Percentiles rank a stretch among this genome's conserved stretches.
phyloP scores from a whole-genome alignment of 2,888 invertebrate species.

The Dynastes hyllus region DNA sequence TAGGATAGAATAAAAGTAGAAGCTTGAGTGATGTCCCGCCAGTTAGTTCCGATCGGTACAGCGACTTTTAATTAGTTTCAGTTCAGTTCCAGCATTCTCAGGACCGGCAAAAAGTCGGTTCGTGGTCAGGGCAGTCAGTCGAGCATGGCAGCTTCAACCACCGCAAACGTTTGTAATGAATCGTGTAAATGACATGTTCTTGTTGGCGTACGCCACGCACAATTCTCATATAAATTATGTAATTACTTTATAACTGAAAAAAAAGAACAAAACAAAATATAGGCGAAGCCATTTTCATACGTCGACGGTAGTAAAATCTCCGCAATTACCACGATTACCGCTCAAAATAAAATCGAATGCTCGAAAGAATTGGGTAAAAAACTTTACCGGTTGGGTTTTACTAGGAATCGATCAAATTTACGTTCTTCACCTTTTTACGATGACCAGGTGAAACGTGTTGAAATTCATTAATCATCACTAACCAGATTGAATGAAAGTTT shows the following conservation, averaged over 20 bases:
- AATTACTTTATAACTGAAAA: slow-evolving; percentile 25
- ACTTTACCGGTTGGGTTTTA: slow-evolving; percentile 10
- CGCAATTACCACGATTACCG: not conserved
- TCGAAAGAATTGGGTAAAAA: not conserved
- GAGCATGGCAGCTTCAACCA: slow-evolving; percentile 65
- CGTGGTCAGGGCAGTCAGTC: slow-evolving; percentile 67
- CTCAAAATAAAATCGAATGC: not conserved
- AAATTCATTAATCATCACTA: slow-evolving; percentile 37
- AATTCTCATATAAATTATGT: slow-evolving; percentile 33
- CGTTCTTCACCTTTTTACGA: slow-evolving; percentile 3
- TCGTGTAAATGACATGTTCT: slow-evolving; percentile 67
- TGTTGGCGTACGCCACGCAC: slow-evolving; percentile 52
- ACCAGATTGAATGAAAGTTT: slow-evolving; percentile 1
- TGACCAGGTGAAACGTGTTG: slow-evolving; percentile 7
- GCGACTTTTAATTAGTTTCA: slow-evolving; percentile 71
- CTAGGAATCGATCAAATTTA: slow-evolving; percentile 21
- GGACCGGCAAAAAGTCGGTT: slow-evolving; percentile 62
- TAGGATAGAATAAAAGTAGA: slow-evolving; percentile 47
- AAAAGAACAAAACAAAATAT: not conserved
- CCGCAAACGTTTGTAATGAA: slow-evolving; percentile 66
- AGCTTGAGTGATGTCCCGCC: slow-evolving; percentile 67
- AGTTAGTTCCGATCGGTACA: slow-evolving; percentile 67
- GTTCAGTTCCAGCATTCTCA: slow-evolving; percentile 69
- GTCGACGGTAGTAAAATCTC: not conserved
- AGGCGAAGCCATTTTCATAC: not conserved